Evolutionary conservation across 2,888 invertebrate species (phyloP).

Genomic region (Linhomoeus sp.): DNA sequence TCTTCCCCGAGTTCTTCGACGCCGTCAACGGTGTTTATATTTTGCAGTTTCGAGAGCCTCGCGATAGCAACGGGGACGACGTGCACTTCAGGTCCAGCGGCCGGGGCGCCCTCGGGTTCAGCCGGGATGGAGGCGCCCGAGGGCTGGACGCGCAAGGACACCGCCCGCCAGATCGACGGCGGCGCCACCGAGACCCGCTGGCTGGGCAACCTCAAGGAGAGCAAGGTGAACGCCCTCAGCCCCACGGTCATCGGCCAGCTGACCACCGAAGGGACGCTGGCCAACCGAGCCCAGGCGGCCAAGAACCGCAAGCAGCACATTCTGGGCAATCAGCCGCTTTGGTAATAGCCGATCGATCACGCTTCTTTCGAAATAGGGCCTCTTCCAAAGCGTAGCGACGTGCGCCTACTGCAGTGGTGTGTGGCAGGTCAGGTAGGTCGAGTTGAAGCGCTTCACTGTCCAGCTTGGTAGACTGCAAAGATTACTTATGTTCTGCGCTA

Average conservation of each 20-base stretch:
- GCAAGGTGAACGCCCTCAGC: not conserved
- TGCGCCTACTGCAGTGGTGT: too few species aligned
- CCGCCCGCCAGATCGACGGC: slow-evolving; percentile 12
- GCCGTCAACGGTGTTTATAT: too few species aligned
- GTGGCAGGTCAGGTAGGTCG: too few species aligned
- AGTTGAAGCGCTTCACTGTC: too few species aligned
- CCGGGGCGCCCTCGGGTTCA: not conserved
- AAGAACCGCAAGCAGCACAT: slow-evolving; percentile 18
- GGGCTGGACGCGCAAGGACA: slow-evolving; percentile 19
- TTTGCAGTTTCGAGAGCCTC: too few species aligned
- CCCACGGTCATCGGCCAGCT: slow-evolving; percentile 6
- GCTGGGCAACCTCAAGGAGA: not conserved
- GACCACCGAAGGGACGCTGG: slow-evolving; percentile 17
- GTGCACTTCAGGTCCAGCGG: too few species aligned
- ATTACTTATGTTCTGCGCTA: too few species aligned
- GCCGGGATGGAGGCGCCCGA: slow-evolving; percentile 10
- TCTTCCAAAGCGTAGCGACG: too few species aligned
- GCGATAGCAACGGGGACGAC: too few species aligned
- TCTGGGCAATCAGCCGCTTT: slow-evolving; percentile 19
- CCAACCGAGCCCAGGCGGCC: slow-evolving; percentile 13
- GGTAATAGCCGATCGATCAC: too few species aligned
- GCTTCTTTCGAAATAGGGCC: too few species aligned
- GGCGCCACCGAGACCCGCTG: not conserved
- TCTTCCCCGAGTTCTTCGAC: slow-evolving; percentile 57
- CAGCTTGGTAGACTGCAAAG: too few species aligned